Conservation (phyloP, 2,797 vertebrate species). For the Channa striata region DNA sequence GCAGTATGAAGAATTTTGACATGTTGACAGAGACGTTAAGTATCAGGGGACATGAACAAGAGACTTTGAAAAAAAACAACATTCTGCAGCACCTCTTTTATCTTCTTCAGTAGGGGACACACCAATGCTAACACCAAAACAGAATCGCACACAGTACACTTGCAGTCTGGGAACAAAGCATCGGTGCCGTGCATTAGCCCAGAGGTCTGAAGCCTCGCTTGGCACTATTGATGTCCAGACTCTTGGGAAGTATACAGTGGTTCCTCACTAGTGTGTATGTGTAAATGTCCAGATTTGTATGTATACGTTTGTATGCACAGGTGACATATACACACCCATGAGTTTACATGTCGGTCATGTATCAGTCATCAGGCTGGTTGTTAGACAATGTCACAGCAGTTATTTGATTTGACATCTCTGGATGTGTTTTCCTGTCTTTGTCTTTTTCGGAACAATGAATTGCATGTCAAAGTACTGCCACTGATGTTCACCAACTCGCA, state of each 20-base stretch:
- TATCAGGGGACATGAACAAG: slow-evolving; percentile 50
- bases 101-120: slow-evolving; percentile 37
- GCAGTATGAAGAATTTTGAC: slow-evolving; percentile 54
- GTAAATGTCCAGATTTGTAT: slow-evolving; percentile 3
- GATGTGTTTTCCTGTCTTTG: slow-evolving; percentile 50
- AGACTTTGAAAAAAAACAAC: slow-evolving; percentile 20
- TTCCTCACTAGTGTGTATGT: slow-evolving; percentile 5
- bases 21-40: slow-evolving; percentile 54
- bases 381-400: slow-evolving; percentile 19
- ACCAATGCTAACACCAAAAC: slow-evolving; percentile 31
- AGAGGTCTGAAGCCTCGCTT: slow-evolving; percentile 46
- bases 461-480: slow-evolving; percentile 13
- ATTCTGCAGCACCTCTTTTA: slow-evolving; percentile 49
- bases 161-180: slow-evolving; percentile 21
- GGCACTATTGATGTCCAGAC: slow-evolving; percentile 43
- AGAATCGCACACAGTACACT: background rate
- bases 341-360: slow-evolving; percentile 18
- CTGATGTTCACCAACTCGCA: slow-evolving; percentile 7
- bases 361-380: slow-evolving; percentile 22
- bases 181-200: slow-evolving; percentile 26
- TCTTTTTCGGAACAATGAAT: slow-evolving; percentile 20
- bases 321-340: slow-evolving; percentile 3
- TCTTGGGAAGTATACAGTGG: slow-evolving; percentile 24
- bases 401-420: slow-evolving; percentile 33
- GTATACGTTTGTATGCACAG: background rate